phyloP scores from a whole-genome alignment of 1,140 invertebrate genomes.

The Nilaparvata lugens region DNA sequence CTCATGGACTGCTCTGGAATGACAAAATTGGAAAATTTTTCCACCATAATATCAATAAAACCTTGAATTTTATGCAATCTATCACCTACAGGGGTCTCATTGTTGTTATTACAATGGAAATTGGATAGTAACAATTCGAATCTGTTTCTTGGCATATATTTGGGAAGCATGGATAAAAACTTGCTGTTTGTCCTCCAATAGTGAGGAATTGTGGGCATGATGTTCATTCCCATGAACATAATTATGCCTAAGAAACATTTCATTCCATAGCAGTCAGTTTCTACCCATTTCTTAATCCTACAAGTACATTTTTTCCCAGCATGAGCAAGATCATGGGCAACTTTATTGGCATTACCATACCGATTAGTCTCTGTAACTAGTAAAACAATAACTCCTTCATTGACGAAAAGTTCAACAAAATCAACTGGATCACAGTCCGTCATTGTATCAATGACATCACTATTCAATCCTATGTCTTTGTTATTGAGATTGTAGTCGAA shows the following conservation, averaged over 20 bases:
- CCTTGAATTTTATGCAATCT: constrained; percentile 24
- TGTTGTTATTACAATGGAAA: constrained; percentile 25
- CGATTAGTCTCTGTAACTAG: constrained; percentile 24
- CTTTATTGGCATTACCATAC: constrained; percentile 16
- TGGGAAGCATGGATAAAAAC: not conserved
- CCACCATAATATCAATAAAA: constrained; percentile 19
- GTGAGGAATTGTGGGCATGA: not conserved
- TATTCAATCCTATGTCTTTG: not conserved
- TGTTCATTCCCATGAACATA: constrained; percentile 24
- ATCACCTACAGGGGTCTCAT: constrained; percentile 14
- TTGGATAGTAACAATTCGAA: constrained; percentile 22
- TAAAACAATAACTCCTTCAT: constrained; percentile 16
- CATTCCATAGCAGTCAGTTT: constrained; percentile 21
- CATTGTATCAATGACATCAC: not conserved
- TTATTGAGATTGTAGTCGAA: not conserved
- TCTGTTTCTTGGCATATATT: constrained; percentile 18
- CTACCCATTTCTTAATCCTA: constrained; percentile 13
- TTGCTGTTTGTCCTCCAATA: constrained; percentile 11
- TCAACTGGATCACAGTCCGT: not conserved
- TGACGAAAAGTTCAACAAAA: not conserved
- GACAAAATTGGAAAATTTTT: constrained; percentile 23
- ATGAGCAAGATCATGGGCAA: not conserved
- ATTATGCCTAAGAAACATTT: constrained; percentile 24
- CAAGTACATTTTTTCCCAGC: too few species aligned
- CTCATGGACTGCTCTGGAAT: constrained; percentile 23